Conservation (phyloP, 2,797 vertebrate genomes). For the Xerus rutilus region DNA sequence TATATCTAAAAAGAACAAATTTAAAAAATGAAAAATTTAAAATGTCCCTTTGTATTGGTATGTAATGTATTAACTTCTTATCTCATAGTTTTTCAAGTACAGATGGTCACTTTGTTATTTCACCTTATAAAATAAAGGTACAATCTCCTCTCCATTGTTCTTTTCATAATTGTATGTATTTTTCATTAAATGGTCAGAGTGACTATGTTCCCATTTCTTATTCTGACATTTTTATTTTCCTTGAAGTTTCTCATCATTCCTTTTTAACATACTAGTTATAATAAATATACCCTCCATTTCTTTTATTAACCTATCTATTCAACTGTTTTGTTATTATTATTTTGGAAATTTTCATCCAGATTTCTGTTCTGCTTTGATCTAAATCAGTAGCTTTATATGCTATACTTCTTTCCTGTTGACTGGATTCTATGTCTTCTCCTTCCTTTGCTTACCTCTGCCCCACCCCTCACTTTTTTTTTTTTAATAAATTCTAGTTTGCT, state of each 20-base stretch:
- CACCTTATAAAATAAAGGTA: neutral
- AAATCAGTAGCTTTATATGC: neutral
- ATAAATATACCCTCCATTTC: neutral
- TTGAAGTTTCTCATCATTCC: neutral
- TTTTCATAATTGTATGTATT: neutral
- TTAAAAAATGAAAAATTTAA: neutral
- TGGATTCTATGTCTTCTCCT: neutral
- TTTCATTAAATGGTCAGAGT: neutral
- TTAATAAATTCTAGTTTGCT: constrained; percentile 10
- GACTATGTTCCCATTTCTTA: neutral
- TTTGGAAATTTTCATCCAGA: neutral
- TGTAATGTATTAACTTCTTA: neutral
- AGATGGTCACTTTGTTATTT: neutral
- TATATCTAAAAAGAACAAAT: no score
- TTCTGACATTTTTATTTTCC: neutral
- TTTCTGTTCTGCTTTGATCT: neutral
- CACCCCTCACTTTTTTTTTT: neutral
- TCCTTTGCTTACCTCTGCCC: neutral
- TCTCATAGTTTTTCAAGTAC: neutral
- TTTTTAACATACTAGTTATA: neutral
- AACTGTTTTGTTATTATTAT: neutral
- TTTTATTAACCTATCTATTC: neutral
- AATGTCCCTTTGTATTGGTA: neutral
- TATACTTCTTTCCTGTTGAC: neutral
- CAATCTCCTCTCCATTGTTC: neutral